These are phyloP conservation scores for Coelinius sp. DNA, from an alignment of 2,888 invertebrate species.

Conservation along the genomic window DNA sequence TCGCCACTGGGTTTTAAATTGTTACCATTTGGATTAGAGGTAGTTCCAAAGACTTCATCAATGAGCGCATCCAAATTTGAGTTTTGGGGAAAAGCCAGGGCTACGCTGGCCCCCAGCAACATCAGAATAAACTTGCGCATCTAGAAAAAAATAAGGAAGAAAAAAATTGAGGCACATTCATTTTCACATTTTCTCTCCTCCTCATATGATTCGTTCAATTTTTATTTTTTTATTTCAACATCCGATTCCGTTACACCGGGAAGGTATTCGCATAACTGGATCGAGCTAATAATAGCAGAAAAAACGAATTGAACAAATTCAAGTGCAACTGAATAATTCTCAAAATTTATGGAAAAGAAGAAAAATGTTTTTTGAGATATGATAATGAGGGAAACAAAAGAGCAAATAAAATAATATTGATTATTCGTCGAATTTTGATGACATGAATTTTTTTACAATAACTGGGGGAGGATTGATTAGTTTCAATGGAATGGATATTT, in stretches of 20 bases:
- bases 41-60: neutral
- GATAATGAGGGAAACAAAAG: neutral
- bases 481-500: neutral
- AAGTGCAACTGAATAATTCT: neutral
- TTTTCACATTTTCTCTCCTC: neutral
- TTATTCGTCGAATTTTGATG: neutral
- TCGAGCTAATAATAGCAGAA: neutral
- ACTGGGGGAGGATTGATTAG: neutral
- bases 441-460: neutral
- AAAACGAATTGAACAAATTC: neutral
- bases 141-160: neutral
- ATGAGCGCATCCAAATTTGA: neutral
- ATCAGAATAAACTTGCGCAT: neutral
- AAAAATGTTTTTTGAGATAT: neutral
- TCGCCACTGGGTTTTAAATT: too few species aligned
- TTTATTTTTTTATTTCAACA: neutral
- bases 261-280: slow-evolving; percentile 12
- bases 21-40: neutral
- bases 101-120: neutral
- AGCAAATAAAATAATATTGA: neutral
- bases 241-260: neutral
- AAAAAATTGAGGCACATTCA: neutral
- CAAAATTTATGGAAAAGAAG: neutral
- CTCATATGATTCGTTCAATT: neutral
- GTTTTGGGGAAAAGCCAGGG: neutral